Percentiles rank a stretch among this genome's conserved stretches.
These are phyloP conservation scores for Leuctra nigra DNA, from an alignment of 2,888 invertebrate species.

Conservation along the genomic window DNA sequence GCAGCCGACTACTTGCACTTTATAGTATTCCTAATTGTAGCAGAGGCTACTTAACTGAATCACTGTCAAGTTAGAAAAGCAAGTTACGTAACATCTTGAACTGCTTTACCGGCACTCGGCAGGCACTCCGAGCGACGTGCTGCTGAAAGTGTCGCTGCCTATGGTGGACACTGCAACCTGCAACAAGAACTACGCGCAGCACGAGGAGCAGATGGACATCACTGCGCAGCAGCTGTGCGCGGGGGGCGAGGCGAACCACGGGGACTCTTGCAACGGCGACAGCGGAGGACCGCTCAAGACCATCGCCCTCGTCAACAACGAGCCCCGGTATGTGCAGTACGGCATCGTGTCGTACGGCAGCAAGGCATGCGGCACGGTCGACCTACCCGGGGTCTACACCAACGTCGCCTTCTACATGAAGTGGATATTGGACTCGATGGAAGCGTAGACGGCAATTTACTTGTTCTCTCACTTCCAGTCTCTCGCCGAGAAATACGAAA, in stretches of 20 bases:
- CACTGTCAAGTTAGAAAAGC: no score
- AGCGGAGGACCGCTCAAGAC: neutral
- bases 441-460: no score
- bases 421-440: conserved; percentile 34
- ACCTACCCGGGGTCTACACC: conserved; percentile 33
- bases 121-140: neutral
- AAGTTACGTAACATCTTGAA: no score
- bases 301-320: conserved; percentile 19
- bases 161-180: neutral
- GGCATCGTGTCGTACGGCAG: conserved; percentile 33
- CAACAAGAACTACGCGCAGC: conserved; percentile 1
- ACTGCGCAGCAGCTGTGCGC: conserved; percentile 11
- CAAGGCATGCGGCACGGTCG: conserved; percentile 27
- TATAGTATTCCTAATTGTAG: no score
- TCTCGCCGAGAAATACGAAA: no score
- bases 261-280: neutral
- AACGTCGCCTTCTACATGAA: conserved; percentile 30
- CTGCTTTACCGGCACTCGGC: no score
- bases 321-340: conserved; percentile 24
- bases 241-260: neutral
- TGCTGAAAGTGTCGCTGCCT: neutral
- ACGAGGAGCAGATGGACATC: neutral
- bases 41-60: no score
- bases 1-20: no score
- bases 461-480: no score